A percentile compares a stretch with the other conserved stretches of the same genome.
Evolutionary conservation across 2,888 invertebrate species (phyloP).

Genomic region (Galerucella calmariensis): DNA sequence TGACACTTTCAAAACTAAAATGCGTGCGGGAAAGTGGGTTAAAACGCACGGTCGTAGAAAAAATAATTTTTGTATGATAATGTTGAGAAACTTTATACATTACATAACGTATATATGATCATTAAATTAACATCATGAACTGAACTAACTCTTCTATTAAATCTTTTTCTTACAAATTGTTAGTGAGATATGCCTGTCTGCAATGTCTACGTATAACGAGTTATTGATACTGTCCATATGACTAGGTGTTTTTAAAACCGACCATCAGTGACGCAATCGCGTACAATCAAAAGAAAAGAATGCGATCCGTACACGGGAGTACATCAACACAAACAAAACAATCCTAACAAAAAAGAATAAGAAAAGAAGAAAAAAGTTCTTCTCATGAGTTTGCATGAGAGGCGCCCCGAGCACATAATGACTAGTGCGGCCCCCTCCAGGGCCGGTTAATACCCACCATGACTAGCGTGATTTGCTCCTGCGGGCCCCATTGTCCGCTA

Average conservation of each 20-base stretch:
- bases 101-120: background rate
- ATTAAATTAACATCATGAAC: background rate
- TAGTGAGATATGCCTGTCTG: slow-evolving; percentile 1
- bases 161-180: slow-evolving; percentile 3
- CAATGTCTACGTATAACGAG: background rate
- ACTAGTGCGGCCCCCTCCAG: slow-evolving; percentile 62
- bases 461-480: slow-evolving; percentile 59
- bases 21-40: too few species aligned
- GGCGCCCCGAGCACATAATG: slow-evolving; percentile 55
- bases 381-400: slow-evolving; percentile 50
- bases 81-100: too few species aligned
- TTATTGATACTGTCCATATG: slow-evolving; percentile 6
- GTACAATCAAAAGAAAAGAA: slow-evolving; percentile 37
- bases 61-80: too few species aligned
- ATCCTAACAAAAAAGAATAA: slow-evolving; percentile 40
- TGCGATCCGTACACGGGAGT: slow-evolving; percentile 40
- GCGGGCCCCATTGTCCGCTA: slow-evolving; percentile 61
- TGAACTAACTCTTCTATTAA: background rate
- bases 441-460: slow-evolving; percentile 62
- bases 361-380: slow-evolving; percentile 41
- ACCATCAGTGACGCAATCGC: slow-evolving; percentile 31
- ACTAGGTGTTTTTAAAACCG: slow-evolving; percentile 11
- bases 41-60: too few species aligned
- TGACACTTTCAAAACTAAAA: too few species aligned
- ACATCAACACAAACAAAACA: slow-evolving; percentile 40